Base-by-base conservation (phyloP, 2,797 vertebrate species). In the Limosa lapponica region DNA sequence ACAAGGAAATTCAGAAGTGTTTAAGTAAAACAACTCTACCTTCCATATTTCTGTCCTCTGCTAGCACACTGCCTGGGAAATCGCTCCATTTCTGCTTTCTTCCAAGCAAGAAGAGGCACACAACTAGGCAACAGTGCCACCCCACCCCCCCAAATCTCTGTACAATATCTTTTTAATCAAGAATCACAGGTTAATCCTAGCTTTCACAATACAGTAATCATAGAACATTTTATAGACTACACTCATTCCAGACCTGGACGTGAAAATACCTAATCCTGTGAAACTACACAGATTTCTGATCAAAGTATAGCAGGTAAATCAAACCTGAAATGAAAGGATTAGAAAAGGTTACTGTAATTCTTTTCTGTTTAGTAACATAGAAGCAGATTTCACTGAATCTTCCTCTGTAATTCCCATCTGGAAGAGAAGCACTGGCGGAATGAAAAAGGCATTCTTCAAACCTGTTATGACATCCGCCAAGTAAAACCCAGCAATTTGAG, bases 381-480 rank as follows among this genome's bases (percentile, higher is more conserved):
- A 98, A 99, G 98, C 99, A 99, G 99, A 99, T 99, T 99, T 99
- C 98, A 97, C 97, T 97, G 97, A 98, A 98, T 96, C 98, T 97
- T 97, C 64, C 95, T 92, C 78, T 93, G 79, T 97, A 98, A 98
- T 97, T 98, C 98, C 97, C 98, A 98, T 98, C 98, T 98, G 98
- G 96, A 98, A 97, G 96, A 97, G 82, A 92, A 93, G 90, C 96
- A 70, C 94, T 96, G 74, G 66, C 89, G 62, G 92, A 97, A 97
- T 16, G 91, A 97, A n/a, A n/a, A n/a, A n/a, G n/a, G n/a, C n/a
- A n/a, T n/a, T n/a, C n/a, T n/a, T n/a, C n/a, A n/a, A n/a, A n/a
- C n/a, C n/a, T n/a, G n/a, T n/a, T 84, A 91, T 61, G 93, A 97
- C 97, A 98, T 98, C 98, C 96, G 93, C 92, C 83, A 97, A 97